Base-by-base conservation (phyloP, 1,140 invertebrate genomes). In the Hesperophylax magnus region DNA sequence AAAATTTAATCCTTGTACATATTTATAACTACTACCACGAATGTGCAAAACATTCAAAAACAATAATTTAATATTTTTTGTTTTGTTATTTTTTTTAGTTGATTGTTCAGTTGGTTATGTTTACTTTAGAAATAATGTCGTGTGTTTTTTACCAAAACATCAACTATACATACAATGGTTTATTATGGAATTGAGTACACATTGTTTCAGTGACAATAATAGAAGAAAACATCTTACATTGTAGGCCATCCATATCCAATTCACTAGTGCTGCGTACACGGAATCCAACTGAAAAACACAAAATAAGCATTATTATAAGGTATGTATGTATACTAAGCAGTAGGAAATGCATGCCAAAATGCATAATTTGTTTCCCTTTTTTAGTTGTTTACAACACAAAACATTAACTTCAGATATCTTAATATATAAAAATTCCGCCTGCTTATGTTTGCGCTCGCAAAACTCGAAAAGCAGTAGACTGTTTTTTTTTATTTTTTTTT, bases 161-260 rank as follows among this genome's bases (percentile, higher is more conserved):
- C 11, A 3, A 56, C 5, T 4, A 4, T 56, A 20, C 8, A 54
- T 5, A 56, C 8, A 8, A 20, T 56, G 3, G 1, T 56, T 56
- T 0, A n/a, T 56, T 1, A n/a, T 17, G 18, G 18, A n/a, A 17
- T 56, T 56, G 14, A 20, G 54, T 15, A 56, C 6, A 20, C 17
- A 56, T 58, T n/a, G 56, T 22, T 58, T 58, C 20, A 11, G n/a
- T 9, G 17, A 18, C 15, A 56, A n/a, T 56, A 56, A 34, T 9
- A 58, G 8, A 22, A 58, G 17, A 58, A 58, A 1, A 58, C 82
- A 86, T 92, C 94, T 94, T 91, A 96, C 95, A 91, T 97, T 96
- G 85, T 96, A 96, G 1, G 92, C 88, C 93, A 94, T 94, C 95
- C 95, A 97, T 2, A 94, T 86, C 90, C 95, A 96, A 85, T 93